Conservation (phyloP, 2,113 vertebrate species). For the Engystomops pustulosus region DNA sequence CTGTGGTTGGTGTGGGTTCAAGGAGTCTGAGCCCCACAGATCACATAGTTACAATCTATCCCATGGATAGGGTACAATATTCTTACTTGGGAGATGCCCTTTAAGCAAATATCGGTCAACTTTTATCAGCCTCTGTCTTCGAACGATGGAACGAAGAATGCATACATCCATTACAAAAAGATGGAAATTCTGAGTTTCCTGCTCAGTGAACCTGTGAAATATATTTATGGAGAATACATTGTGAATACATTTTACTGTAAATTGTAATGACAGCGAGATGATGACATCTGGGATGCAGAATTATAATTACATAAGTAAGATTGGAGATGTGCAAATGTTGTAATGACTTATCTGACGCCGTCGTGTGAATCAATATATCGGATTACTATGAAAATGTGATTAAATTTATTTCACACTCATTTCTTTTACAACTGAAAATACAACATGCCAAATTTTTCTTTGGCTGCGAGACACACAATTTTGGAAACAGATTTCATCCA, state of each 20-base stretch:
- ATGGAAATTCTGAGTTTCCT: too few species aligned
- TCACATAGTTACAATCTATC: too few species aligned
- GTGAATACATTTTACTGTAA: neutral
- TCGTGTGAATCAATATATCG: slow-evolving; percentile 6
- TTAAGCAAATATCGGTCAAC: too few species aligned
- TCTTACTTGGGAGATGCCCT: too few species aligned
- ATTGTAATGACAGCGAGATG: neutral
- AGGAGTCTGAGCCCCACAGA: too few species aligned
- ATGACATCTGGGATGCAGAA: neutral
- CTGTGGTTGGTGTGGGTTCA: too few species aligned
- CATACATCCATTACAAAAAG: too few species aligned
- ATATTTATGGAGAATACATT: too few species aligned
- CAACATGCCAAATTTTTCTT: neutral
- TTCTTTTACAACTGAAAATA: neutral
- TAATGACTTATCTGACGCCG: neutral
- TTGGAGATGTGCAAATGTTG: neutral
- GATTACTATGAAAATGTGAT: slow-evolving; percentile 2
- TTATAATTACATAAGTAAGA: neutral
- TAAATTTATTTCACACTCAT: slow-evolving; percentile 31
- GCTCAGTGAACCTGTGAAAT: too few species aligned
- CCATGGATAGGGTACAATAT: too few species aligned
- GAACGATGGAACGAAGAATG: too few species aligned
- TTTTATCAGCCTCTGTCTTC: too few species aligned
- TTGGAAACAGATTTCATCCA: neutral
- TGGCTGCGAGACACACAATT: slow-evolving; percentile 31